Evolutionary conservation across 2,888 invertebrate genomes (phyloP).

Genomic region (Lasiommata megera): DNA sequence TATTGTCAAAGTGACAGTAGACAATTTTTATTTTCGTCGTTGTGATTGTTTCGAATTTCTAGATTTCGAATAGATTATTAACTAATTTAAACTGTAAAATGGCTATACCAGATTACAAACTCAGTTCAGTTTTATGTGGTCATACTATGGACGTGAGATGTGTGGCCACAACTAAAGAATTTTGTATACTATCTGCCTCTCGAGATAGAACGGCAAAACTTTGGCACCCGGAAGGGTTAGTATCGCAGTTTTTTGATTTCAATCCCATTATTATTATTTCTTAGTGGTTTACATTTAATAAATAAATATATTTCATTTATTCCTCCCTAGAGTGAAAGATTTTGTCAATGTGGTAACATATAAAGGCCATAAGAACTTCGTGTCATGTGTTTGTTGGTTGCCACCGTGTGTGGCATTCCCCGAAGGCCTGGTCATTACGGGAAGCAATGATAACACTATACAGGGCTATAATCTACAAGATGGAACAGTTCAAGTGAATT

Average conservation of each 20-base stretch:
- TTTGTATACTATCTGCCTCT: conserved; percentile 91
- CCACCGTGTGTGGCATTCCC: conserved; percentile 86
- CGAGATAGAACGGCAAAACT: conserved; percentile 93
- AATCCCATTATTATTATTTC: neutral
- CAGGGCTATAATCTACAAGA: conserved; percentile 88
- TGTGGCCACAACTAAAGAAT: conserved; percentile 84
- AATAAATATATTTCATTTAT: conserved; percentile 1
- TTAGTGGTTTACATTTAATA: neutral
- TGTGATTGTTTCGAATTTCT: conserved; percentile 47
- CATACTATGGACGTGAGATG: conserved; percentile 94
- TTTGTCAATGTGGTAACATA: conserved; percentile 85
- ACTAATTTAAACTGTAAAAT: conserved; percentile 41
- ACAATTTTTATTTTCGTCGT: conserved; percentile 20
- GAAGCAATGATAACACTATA: conserved; percentile 93
- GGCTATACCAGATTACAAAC: conserved; percentile 85
- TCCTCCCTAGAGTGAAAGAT: conserved; percentile 74
- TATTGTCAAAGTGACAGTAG: conserved; percentile 24
- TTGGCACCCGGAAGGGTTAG: conserved; percentile 90
- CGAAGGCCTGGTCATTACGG: conserved; percentile 91
- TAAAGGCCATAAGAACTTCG: conserved; percentile 92
- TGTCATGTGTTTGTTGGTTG: conserved; percentile 89
- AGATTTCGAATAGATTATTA: conserved; percentile 34
- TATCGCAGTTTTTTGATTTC: conserved; percentile 13
- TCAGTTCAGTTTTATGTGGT: conserved; percentile 88
- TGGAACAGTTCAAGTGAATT: conserved; percentile 83